A percentile compares a stretch with the other conserved stretches of the same genome.
These are phyloP conservation scores for Brevipalpus yothersi DNA, from an alignment of 1,140 invertebrate genomes.

Conservation along the genomic window DNA sequence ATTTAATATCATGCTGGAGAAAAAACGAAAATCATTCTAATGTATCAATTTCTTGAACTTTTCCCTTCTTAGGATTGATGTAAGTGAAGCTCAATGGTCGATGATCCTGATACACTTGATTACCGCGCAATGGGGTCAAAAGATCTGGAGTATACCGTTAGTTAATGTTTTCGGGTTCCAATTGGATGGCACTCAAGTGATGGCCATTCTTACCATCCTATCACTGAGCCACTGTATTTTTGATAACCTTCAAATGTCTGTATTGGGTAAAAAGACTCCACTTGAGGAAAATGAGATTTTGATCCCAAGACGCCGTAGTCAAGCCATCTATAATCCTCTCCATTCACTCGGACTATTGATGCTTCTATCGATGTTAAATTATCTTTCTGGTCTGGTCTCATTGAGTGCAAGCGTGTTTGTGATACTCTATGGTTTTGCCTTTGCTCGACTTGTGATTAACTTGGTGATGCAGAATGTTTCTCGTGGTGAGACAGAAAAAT, in stretches of 20 bases:
- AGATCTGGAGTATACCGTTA: conserved; percentile 37
- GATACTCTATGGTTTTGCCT: conserved; percentile 11
- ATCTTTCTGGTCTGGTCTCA: conserved; percentile 8
- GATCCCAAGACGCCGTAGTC: not conserved
- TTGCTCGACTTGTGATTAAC: conserved; percentile 11
- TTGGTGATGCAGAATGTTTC: conserved; percentile 9
- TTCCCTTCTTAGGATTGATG: conserved; percentile 40
- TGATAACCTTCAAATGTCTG: conserved; percentile 1
- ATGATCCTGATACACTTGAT: conserved; percentile 71
- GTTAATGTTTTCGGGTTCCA: not conserved
- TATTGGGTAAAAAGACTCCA: conserved; percentile 4
- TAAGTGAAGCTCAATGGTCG: conserved; percentile 86
- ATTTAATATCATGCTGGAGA: too few relatives aligned
- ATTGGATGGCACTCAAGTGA: not conserved
- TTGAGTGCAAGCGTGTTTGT: conserved; percentile 8
- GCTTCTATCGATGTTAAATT: not conserved
- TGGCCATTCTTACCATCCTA: not conserved
- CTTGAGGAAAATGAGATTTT: conserved; percentile 2
- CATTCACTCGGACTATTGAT: conserved; percentile 6
- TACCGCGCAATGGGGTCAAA: conserved; percentile 58
- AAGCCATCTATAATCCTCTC: conserved; percentile 5
- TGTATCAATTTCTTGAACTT: not conserved
- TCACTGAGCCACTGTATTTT: not conserved
- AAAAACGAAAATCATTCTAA: not conserved
- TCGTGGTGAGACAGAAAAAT: conserved; percentile 10